Percentiles rank a stretch among this genome's conserved stretches.
These are phyloP conservation scores for Beroe forskalii DNA, from an alignment of 37 sponge, comb jelly and placozoan genomes.

Conservation along the genomic window DNA sequence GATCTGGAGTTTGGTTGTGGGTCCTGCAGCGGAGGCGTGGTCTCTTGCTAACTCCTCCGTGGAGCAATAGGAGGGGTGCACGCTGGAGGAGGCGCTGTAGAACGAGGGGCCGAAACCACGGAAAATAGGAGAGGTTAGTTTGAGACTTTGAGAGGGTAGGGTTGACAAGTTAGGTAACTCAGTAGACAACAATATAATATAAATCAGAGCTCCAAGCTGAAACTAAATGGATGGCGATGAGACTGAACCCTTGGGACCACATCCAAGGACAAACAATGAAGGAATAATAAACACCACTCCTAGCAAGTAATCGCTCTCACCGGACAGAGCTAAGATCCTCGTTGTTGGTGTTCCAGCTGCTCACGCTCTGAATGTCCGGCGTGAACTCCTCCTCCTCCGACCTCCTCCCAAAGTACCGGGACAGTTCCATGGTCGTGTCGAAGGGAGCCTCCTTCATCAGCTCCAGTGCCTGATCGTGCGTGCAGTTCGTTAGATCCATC, in stretches of 20 bases:
- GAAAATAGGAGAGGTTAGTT: no score
- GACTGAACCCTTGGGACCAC: no score
- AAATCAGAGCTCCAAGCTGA: no score
- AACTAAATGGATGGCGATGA: no score
- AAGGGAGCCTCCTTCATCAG: constrained; percentile 54
- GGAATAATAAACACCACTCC: no score
- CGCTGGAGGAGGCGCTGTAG: constrained; percentile 30
- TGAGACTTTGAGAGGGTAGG: not conserved
- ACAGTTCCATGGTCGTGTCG: constrained; percentile 58
- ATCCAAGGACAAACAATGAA: no score
- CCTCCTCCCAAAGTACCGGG: constrained; percentile 57
- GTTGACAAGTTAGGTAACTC: not conserved
- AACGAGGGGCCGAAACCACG: constrained; percentile 22
- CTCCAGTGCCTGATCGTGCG: constrained; percentile 44
- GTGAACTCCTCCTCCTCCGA: not conserved
- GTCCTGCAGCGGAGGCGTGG: not conserved
- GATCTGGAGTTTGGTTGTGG: constrained; percentile 14
- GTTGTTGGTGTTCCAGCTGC: constrained; percentile 12
- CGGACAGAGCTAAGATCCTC: not conserved
- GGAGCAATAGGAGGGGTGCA: not conserved
- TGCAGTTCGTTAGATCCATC: constrained; percentile 37
- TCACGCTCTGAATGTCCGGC: not conserved
- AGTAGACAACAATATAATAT: no score
- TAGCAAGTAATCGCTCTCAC: not conserved
- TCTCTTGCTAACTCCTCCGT: constrained; percentile 8